Conservation (phyloP, 2,797 vertebrate genomes). For the Zenarchopterus dispar region DNA sequence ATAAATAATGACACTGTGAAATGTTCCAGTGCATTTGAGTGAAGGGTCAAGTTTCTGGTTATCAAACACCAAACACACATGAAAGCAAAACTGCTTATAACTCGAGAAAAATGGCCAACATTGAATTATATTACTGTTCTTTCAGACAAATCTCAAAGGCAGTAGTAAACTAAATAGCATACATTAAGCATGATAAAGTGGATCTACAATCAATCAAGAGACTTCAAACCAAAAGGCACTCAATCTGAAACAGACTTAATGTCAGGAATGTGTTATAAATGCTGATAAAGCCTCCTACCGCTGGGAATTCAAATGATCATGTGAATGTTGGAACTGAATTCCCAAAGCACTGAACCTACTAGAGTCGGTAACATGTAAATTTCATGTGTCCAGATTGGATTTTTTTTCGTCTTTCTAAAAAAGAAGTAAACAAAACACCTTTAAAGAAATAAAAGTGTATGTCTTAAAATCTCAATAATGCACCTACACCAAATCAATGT, state of each 20-base stretch:
- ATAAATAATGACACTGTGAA: no score
- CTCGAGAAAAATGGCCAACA: no score
- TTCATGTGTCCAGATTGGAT: background rate
- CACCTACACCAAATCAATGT: conserved; percentile 23
- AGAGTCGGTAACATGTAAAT: background rate
- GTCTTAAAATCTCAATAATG: background rate
- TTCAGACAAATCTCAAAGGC: no score
- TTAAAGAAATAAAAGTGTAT: background rate
- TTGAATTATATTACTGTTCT: no score
- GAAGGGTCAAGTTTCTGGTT: no score
- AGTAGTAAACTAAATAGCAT: no score
- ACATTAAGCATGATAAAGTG: no score
- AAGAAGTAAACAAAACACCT: background rate
- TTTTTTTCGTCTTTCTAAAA: background rate
- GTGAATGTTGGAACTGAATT: background rate
- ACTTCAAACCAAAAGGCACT: background rate
- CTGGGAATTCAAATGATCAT: conserved; percentile 4
- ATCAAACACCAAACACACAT: no score
- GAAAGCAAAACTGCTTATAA: no score
- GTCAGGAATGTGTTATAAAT: conserved; percentile 4
- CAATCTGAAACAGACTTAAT: background rate
- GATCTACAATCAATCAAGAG: no score
- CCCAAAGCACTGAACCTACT: background rate
- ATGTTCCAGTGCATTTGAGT: no score
- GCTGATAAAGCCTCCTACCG: conserved; percentile 2